These are phyloP conservation scores for Rhynchopsitta pachyrhyncha DNA, from an alignment of 2,113 vertebrate genomes.

Conservation along the genomic window DNA sequence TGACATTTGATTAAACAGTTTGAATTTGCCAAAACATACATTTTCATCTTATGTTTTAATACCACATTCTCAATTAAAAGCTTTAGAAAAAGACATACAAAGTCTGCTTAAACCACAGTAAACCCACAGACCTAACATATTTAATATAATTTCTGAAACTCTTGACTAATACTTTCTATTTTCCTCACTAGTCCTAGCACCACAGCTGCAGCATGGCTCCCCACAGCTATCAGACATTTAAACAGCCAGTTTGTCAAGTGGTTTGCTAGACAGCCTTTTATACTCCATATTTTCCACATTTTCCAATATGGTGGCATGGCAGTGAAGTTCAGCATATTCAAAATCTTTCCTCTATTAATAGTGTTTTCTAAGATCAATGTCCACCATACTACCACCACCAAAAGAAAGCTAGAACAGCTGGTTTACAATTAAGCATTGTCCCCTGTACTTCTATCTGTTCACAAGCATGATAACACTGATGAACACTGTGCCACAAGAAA, in stretches of 20 bases:
- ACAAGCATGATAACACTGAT: neutral
- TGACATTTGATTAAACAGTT: conserved; percentile 68
- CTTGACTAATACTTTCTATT: conserved; percentile 59
- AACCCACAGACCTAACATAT: conserved; percentile 21
- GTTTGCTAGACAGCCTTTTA: neutral
- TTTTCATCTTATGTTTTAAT: conserved; percentile 63
- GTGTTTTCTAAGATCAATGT: neutral
- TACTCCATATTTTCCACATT: neutral
- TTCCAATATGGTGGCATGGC: neutral
- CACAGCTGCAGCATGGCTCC: conserved; percentile 47
- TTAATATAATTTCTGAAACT: conserved; percentile 44
- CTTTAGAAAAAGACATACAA: conserved; percentile 32
- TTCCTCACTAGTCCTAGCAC: conserved; percentile 17
- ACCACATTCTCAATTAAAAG: conserved; percentile 60
- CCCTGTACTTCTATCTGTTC: neutral
- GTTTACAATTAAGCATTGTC: neutral
- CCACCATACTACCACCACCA: neutral
- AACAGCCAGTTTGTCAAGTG: neutral
- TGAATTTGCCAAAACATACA: conserved; percentile 69
- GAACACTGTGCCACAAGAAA: neutral
- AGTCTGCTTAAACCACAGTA: conserved; percentile 37
- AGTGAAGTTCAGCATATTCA: neutral
- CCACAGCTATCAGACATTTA: conserved; percentile 21
- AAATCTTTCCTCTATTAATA: neutral
- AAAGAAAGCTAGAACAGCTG: neutral